Evolutionary conservation across 2,888 invertebrate genomes (phyloP).

Genomic region (Fragum whitleyi): DNA sequence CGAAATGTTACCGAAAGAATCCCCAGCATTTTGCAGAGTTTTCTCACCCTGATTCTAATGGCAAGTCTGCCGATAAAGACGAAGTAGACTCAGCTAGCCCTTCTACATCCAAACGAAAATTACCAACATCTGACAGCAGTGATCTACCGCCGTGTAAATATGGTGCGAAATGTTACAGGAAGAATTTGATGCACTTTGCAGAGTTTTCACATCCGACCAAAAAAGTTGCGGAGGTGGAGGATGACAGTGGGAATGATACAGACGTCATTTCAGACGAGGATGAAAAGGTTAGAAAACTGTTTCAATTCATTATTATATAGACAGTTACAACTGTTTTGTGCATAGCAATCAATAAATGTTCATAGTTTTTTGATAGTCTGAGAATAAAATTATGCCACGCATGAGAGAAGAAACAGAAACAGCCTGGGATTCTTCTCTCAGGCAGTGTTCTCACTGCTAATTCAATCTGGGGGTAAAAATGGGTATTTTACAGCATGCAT

Average conservation of each 20-base stretch:
- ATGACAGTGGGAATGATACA: slow-evolving; percentile 73
- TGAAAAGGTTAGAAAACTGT: slow-evolving; percentile 28
- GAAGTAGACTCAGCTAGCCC: slow-evolving; percentile 20
- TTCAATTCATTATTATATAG: neutral
- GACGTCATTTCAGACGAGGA: slow-evolving; percentile 76
- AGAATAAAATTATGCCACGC: too few species aligned
- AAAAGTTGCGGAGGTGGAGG: slow-evolving; percentile 14
- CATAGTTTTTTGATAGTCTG: too few species aligned
- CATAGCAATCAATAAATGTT: too few species aligned
- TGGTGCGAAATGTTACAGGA: slow-evolving; percentile 80
- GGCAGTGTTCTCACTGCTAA: too few species aligned
- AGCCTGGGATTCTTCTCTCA: too few species aligned
- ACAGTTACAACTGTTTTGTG: too few species aligned
- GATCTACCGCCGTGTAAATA: slow-evolving; percentile 76
- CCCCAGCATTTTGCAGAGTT: slow-evolving; percentile 77
- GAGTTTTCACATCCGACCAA: slow-evolving; percentile 78
- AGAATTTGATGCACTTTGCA: slow-evolving; percentile 80
- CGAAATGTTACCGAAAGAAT: slow-evolving; percentile 79
- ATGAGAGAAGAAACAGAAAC: too few species aligned
- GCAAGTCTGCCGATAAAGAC: slow-evolving; percentile 25
- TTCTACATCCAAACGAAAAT: slow-evolving; percentile 28
- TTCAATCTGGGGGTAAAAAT: too few species aligned
- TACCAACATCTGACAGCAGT: slow-evolving; percentile 39
- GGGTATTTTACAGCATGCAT: too few species aligned
- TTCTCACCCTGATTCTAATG: slow-evolving; percentile 64